These are phyloP conservation scores for Eilema caniola DNA, from an alignment of 2,888 invertebrate species.

Conservation along the genomic window DNA sequence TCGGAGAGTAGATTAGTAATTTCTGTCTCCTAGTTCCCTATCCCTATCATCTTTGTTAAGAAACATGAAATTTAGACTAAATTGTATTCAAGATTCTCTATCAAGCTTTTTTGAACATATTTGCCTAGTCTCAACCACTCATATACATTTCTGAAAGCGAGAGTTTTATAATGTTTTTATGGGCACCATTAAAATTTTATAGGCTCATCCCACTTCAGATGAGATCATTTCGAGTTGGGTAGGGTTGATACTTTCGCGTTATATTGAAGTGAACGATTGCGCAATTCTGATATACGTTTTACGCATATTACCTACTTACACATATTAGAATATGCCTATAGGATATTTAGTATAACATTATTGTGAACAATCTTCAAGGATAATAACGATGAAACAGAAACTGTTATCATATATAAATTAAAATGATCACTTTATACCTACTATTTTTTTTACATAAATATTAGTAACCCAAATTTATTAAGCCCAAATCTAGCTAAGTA, in stretches of 20 bases:
- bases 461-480: no score
- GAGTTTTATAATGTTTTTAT: constrained; percentile 47
- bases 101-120: constrained; percentile 2
- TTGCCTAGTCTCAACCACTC: constrained; percentile 25
- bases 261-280: constrained; percentile 33
- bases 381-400: not conserved
- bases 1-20: no score
- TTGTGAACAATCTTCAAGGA: not conserved
- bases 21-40: no score
- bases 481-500: no score
- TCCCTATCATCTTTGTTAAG: no score
- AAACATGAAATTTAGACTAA: not conserved
- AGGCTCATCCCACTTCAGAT: constrained; percentile 34
- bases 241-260: constrained; percentile 27
- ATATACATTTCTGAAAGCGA: constrained; percentile 41
- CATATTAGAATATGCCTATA: not conserved
- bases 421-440: not conserved
- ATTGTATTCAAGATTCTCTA: not conserved
- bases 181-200: constrained; percentile 46
- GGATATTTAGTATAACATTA: not conserved
- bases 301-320: constrained; percentile 8
- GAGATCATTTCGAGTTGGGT: constrained; percentile 46
- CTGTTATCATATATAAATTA: not conserved
- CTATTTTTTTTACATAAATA: no score
- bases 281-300: constrained; percentile 17